A percentile compares a stretch with the other conserved stretches of the same genome.
These are phyloP conservation scores for Drosophila colorata DNA, from an alignment of 2,888 invertebrate species.

Conservation along the genomic window DNA sequence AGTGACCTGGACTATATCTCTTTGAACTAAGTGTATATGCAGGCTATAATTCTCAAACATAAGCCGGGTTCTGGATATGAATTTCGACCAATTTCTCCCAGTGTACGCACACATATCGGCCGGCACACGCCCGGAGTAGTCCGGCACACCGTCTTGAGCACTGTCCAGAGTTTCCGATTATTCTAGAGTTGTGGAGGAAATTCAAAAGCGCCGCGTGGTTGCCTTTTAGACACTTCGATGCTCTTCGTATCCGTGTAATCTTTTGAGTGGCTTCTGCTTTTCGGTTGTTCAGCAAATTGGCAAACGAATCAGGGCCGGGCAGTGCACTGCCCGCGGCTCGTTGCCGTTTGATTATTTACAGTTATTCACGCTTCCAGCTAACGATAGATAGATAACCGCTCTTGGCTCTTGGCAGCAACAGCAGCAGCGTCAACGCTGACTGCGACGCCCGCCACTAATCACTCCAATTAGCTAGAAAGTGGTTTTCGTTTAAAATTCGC, in stretches of 20 bases:
- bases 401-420: slow-evolving; percentile 37
- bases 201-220: slow-evolving; percentile 13
- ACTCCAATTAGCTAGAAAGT: slow-evolving; percentile 77
- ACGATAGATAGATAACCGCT: slow-evolving; percentile 59
- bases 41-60: too few species aligned
- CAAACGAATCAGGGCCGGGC: slow-evolving; percentile 16
- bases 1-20: too few species aligned
- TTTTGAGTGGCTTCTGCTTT: slow-evolving; percentile 17
- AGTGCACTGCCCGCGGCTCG: background rate
- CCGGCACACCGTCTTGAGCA: background rate
- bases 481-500: slow-evolving; percentile 83
- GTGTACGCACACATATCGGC: slow-evolving; percentile 8
- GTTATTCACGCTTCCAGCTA: slow-evolving; percentile 42
- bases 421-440: slow-evolving; percentile 8
- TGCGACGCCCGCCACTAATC: slow-evolving; percentile 69
- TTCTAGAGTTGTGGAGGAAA: slow-evolving; percentile 5
- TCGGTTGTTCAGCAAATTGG: background rate
- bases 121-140: slow-evolving; percentile 46
- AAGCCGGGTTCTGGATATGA: too few species aligned
- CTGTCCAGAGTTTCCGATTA: slow-evolving; percentile 11
- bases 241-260: slow-evolving; percentile 28
- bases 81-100: background rate
- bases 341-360: slow-evolving; percentile 47
- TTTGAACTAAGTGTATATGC: too few species aligned
- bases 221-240: slow-evolving; percentile 6